Evolutionary conservation across 92 coral and sea anemone species (phyloP).

Genomic region (Parazoanthus swiftii): DNA sequence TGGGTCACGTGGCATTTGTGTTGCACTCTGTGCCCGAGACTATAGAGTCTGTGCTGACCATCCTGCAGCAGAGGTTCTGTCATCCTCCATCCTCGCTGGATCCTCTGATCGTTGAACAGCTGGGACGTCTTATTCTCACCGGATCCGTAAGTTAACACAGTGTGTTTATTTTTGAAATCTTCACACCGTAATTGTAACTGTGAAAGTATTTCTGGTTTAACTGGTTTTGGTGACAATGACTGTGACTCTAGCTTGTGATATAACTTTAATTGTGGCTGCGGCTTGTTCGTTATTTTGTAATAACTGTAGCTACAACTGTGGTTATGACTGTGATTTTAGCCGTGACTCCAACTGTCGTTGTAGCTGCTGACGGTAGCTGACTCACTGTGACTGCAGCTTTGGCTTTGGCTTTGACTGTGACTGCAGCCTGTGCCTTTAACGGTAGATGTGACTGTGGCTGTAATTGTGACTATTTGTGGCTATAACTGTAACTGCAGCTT

Average conservation of each 20-base stretch:
- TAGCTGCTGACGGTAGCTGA: no score
- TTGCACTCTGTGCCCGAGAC: conserved; percentile 83
- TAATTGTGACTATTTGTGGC: background rate
- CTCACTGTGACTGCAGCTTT: no score
- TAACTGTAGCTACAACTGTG: no score
- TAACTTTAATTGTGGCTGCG: background rate
- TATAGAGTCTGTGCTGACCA: conserved; percentile 82
- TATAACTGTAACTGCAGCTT: background rate
- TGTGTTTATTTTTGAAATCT: background rate
- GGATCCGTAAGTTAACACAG: conserved; percentile 67
- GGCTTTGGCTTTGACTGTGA: no score
- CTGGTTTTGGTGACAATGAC: background rate
- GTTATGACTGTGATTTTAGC: no score
- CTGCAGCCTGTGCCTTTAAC: no score
- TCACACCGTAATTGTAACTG: background rate
- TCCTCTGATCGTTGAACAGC: conserved; percentile 91
- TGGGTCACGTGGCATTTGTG: conserved; percentile 88
- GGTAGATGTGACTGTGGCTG: background rate
- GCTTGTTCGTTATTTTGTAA: background rate
- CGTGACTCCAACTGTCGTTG: no score
- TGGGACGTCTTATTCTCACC: conserved; percentile 74
- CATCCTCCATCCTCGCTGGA: conserved; percentile 95
- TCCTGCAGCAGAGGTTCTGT: conserved; percentile 90
- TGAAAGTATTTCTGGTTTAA: no score
- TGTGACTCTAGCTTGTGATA: background rate